Conservation (phyloP, 2,113 vertebrate species). For the Corapipo altera region DNA sequence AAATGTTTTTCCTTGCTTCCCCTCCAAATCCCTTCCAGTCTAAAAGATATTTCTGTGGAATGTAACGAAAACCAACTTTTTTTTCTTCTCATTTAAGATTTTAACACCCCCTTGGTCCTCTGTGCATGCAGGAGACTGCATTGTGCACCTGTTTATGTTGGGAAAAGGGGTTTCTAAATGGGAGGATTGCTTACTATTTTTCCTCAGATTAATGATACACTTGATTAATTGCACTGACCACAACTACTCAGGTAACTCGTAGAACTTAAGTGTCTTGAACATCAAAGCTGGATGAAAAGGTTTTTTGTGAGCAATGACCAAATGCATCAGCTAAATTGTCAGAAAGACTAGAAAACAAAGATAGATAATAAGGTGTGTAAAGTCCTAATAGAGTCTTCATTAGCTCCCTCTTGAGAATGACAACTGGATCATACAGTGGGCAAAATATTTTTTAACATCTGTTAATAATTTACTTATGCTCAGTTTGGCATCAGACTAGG, state of each 20-base stretch:
- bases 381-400: background rate
- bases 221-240: background rate
- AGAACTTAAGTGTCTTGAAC: background rate
- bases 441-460: background rate
- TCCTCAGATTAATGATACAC: background rate
- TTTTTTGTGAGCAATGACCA: background rate
- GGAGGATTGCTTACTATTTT: background rate
- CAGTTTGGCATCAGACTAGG: background rate
- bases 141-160: accelerated
- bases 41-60: background rate
- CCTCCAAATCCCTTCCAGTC: background rate
- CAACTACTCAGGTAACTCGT: background rate
- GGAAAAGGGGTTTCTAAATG: background rate
- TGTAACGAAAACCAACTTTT: background rate
- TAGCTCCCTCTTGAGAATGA: background rate
- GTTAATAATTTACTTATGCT: background rate
- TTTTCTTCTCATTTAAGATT: background rate
- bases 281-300: background rate
- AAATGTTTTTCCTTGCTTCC: background rate
- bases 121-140: background rate
- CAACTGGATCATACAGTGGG: background rate
- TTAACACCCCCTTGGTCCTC: background rate
- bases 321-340: background rate
- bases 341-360: background rate
- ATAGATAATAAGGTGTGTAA: background rate